phyloP scores from a whole-genome alignment of 2,888 invertebrate species.

The Nephrocerus scutellatus region DNA sequence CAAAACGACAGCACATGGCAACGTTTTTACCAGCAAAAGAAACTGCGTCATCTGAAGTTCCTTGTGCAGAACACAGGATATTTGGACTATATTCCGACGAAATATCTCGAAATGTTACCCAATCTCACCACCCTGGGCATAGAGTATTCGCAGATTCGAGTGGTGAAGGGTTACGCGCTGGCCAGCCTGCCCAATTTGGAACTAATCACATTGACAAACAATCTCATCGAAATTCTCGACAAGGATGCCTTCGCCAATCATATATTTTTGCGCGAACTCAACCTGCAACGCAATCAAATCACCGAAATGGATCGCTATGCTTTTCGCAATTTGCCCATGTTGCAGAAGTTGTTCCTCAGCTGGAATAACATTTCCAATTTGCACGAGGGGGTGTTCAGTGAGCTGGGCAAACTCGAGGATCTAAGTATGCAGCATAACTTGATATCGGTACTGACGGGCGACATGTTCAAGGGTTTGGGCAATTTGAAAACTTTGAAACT shows the following conservation, averaged over 20 bases:
- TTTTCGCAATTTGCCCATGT: conserved; percentile 64
- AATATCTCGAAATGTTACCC: conserved; percentile 59
- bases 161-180: conserved; percentile 64
- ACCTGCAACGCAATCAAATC: conserved; percentile 70
- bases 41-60: conserved; percentile 63
- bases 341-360: conserved; percentile 70
- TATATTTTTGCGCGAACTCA: conserved; percentile 60
- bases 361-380: conserved; percentile 78
- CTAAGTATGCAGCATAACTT: conserved; percentile 75
- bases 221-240: conserved; percentile 61
- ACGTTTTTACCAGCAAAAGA: conserved; percentile 65
- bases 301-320: conserved; percentile 65
- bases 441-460: conserved; percentile 65
- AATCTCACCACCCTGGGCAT: conserved; percentile 62
- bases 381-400: conserved; percentile 75
- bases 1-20: conserved; percentile 68
- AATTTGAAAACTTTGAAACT: conserved; percentile 68
- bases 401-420: conserved; percentile 66
- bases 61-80: conserved; percentile 63
- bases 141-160: conserved; percentile 64
- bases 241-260: conserved; percentile 67
- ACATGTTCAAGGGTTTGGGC: conserved; percentile 70
- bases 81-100: conserved; percentile 64
- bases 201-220: conserved; percentile 61
- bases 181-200: conserved; percentile 64